phyloP scores from a whole-genome alignment of 2,113 vertebrate species.

The Piprites chloris region DNA sequence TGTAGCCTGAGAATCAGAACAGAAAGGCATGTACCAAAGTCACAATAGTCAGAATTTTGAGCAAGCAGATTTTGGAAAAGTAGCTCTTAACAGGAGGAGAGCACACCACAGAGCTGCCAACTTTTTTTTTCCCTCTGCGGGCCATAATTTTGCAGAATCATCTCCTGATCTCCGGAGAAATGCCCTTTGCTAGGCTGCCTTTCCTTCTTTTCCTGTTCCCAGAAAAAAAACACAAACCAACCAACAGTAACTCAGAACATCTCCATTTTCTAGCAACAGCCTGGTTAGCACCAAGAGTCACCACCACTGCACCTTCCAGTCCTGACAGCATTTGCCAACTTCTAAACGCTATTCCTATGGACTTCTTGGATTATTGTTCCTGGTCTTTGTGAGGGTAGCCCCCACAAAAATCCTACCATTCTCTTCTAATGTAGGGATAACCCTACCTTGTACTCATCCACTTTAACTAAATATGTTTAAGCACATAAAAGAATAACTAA shows the following conservation, averaged over 20 bases:
- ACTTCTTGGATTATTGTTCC: background rate
- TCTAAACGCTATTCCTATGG: background rate
- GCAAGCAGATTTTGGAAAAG: background rate
- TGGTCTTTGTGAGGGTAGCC: background rate
- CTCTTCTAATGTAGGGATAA: background rate
- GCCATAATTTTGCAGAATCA: background rate
- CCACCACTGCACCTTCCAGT: background rate
- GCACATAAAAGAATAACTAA: background rate
- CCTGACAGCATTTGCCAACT: rapidly evolving
- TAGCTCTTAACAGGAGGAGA: background rate
- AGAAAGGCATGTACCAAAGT: background rate
- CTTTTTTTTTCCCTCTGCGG: background rate
- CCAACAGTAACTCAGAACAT: background rate
- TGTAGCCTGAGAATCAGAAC: background rate
- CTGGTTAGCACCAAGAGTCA: background rate
- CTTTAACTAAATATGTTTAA: background rate
- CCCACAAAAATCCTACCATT: background rate
- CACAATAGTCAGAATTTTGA: background rate
- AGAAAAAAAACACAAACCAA: background rate
- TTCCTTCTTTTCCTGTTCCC: conserved; percentile 33
- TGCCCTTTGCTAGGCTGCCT: conserved; percentile 14
- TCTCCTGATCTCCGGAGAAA: conserved; percentile 18
- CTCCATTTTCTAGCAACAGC: background rate
- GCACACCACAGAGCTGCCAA: background rate
- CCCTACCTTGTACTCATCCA: background rate